Evolutionary conservation across 2,113 vertebrate genomes (phyloP), one percentile per base, ranked within the genome.

Genomic region (Pygathrix nemaeus): DNA sequence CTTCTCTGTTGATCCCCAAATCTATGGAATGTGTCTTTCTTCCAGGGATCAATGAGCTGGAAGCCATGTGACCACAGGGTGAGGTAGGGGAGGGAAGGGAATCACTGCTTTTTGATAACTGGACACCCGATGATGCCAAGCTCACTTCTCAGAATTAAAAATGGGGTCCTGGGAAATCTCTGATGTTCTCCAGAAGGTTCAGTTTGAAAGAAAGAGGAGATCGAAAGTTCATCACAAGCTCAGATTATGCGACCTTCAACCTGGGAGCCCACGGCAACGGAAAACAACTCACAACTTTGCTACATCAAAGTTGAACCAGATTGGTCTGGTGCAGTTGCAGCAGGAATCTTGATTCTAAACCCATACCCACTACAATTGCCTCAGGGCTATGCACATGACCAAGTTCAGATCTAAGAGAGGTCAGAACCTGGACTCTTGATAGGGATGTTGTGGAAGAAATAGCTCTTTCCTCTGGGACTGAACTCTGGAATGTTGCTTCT

Each of bases 401-500:
- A 6, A 9, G 38, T 18, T 57, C 48, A 8, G 43, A 35, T 50
- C 57, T n/a, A 3, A 0, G 21, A 55, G 64, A 43, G 48, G 35
- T 52, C 21, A 68, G 70, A 68, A 13, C 40, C 7, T 6, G 40
- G 86, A 13, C 48, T 88, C 43, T 3, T 2, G 11, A 0, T 1
- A 20, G 57, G 32, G 6, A 43, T 4, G 30, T 1, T 23, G 38
- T 43, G 32, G 40, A 86, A 70, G 50, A 17, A 73, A 43, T 1
- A 0, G 20, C 48, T 83, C 59, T 82, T 20, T 84, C 14, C 27
- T 50, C 27, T 8, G 43, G 20, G 99, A 99, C 98, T 99, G 99
- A 59, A 99, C 99, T 8, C 98, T 99, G 93, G 99, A 99, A 94
- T 99, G 99, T 45, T 80, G 61, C 30, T 92, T 78, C n/a, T n/a